phyloP scores from a whole-genome alignment of 2,797 vertebrate genomes.

The Tragelaphus oryx region DNA sequence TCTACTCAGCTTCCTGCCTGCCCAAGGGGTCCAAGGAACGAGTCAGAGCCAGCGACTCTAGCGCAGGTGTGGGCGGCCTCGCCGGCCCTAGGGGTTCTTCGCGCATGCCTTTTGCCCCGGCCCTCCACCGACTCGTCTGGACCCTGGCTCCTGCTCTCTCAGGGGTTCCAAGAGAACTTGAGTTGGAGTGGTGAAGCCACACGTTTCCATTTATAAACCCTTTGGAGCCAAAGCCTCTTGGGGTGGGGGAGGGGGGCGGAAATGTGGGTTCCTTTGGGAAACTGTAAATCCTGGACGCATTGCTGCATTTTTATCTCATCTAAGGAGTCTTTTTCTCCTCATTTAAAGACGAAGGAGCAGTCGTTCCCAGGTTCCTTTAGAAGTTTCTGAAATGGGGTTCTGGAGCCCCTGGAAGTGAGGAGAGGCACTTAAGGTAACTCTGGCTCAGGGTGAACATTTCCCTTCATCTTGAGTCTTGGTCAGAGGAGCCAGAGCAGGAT shows the following conservation, averaged over 20 bases:
- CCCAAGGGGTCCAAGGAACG: neutral
- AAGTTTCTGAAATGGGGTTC: neutral
- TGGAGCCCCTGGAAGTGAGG: neutral
- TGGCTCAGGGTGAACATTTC: neutral
- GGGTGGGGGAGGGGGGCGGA: neutral
- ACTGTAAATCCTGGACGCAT: neutral
- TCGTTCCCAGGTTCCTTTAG: neutral
- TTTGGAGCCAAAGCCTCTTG: neutral
- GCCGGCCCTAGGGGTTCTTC: accelerated
- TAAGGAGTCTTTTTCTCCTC: neutral
- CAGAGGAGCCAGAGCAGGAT: neutral
- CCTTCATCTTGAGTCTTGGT: neutral
- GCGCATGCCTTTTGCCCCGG: neutral
- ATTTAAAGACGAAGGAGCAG: neutral
- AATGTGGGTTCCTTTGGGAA: no score
- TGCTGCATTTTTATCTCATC: neutral
- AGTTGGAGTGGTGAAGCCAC: neutral
- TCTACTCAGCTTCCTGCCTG: neutral
- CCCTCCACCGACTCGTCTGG: neutral
- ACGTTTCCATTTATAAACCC: neutral
- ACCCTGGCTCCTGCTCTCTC: neutral
- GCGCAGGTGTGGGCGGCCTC: neutral
- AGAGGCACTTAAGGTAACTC: neutral
- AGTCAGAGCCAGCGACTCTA: neutral
- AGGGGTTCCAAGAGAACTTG: neutral